Conservation (phyloP, 2,797 vertebrate genomes). For the Acanthiza pusilla region DNA sequence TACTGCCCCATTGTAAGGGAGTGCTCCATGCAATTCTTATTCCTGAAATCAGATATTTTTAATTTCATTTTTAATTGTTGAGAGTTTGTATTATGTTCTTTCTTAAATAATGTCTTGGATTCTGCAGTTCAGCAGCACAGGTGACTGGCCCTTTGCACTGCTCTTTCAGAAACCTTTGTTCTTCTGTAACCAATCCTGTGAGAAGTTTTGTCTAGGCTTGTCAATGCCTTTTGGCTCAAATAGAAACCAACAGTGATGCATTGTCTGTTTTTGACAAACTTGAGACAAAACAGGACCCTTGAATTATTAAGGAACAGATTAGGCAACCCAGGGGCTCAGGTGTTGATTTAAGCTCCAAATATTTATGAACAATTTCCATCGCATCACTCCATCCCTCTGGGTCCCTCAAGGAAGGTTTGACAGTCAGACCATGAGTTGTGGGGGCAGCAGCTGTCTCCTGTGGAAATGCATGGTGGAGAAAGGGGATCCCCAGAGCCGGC, state of each 20-base stretch:
- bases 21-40: background rate
- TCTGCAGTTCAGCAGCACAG: background rate
- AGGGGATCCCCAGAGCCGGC: background rate
- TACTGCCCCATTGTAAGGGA: background rate
- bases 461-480: background rate
- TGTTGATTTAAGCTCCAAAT: background rate
- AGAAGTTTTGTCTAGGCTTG: background rate
- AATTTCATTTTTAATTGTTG: background rate
- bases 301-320: background rate
- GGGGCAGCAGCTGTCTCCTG: background rate
- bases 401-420: background rate
- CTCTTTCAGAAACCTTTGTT: background rate
- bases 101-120: background rate
- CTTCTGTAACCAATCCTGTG: background rate
- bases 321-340: background rate
- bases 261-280: background rate
- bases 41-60: background rate
- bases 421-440: background rate
- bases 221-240: background rate
- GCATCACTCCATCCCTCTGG: background rate
- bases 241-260: background rate
- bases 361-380: background rate
- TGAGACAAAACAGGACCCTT: background rate
- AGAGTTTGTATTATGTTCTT: background rate
- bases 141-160: background rate